Base-by-base conservation (phyloP, 2,113 vertebrate species). In the Bubo bubo region DNA sequence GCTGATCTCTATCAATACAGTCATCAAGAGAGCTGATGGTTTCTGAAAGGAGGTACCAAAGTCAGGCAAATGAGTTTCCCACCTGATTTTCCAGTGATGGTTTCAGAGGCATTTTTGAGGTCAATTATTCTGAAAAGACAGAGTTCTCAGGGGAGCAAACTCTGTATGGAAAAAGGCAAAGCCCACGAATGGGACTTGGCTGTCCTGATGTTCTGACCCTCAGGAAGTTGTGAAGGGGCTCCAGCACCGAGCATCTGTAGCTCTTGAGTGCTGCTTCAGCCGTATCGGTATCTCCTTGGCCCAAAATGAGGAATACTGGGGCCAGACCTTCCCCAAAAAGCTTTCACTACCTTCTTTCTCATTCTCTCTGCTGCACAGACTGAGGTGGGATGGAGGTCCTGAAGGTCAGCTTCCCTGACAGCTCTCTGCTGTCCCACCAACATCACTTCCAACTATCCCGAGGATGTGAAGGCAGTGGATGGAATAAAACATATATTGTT, bases 381-480 rank as follows among this genome's bases (percentile, higher is more conserved):
- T 1, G 28, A 35, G 32, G 23, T 15, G 45, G 32, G 22, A 21
- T 5, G 24, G 16, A 9, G 37, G 6, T 74, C 9, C 3, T 4
- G 43, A 7, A 2, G 5, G 15, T 1, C 5, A 0, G 6, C 24
- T 62, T n/a, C 47, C 47, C 74, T 3, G 2, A 7, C 68, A 56
- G 22, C 37, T 59, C 70, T 47, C 85, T 15, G 34, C 21, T 35
- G 9, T 39, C 68, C 52, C 37, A 28, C 19, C 4, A 17, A 8
- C n/a, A 27, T 11, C 0, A 0, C 15, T 77, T 26, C 59, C 56
- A 53, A 3, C 17, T 70, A 8, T 20, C 34, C 27, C 0, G 7
- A 59, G 74, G 95, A 60, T 35, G 47, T 1, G 2, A 56, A 53
- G 35, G 35, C 58, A 45, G 43, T 0, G 1, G 15, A 22, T 12